These are phyloP conservation scores for Sitobion miscanthi DNA, from an alignment of 1,140 invertebrate genomes.

Conservation along the genomic window DNA sequence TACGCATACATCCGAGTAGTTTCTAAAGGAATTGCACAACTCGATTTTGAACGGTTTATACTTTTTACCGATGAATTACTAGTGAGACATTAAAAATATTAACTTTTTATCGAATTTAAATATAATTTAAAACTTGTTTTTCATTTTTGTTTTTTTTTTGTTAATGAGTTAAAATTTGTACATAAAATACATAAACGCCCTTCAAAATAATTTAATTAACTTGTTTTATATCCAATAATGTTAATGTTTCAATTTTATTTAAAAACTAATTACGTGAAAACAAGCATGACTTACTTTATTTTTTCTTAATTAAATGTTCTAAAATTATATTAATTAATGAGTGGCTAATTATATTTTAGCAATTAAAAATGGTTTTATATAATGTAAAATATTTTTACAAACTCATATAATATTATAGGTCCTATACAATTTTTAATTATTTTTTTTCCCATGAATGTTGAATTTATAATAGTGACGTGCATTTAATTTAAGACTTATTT, in stretches of 20 bases:
- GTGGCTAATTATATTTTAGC: background rate
- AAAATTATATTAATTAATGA: background rate
- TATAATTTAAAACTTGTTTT: background rate
- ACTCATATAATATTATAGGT: background rate
- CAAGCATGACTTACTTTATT: background rate
- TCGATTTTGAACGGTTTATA: background rate
- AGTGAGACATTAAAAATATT: background rate
- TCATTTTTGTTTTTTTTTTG: background rate
- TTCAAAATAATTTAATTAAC: background rate
- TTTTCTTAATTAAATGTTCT: background rate
- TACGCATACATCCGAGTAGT: background rate
- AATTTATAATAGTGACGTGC: background rate
- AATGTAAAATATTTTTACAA: background rate
- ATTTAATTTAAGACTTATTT: background rate
- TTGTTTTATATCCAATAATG: background rate
- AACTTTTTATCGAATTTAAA: background rate
- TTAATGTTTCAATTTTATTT: slow-evolving; percentile 7
- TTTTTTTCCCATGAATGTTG: background rate
- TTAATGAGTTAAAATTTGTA: background rate
- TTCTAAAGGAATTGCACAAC: background rate
- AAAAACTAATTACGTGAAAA: slow-evolving; percentile 8
- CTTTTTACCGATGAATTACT: background rate
- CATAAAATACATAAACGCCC: background rate
- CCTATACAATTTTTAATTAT: background rate
- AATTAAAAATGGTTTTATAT: background rate